Conservation (phyloP, 1,140 invertebrate species). For the Phymastichus coffea region DNA sequence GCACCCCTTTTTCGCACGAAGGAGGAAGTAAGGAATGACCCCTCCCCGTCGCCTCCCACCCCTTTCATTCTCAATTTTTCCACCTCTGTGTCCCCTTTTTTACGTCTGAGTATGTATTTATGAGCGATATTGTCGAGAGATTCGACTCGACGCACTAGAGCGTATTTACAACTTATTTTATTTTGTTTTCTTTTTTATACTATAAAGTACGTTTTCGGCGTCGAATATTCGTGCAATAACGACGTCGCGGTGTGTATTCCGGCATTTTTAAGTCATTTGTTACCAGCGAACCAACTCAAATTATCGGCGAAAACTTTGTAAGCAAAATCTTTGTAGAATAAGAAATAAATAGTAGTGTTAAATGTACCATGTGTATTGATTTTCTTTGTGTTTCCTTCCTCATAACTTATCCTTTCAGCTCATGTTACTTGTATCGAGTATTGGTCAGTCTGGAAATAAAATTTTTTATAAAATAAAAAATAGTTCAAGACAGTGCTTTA, state of each 20-base stretch:
- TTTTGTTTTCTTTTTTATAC: slow-evolving; percentile 21
- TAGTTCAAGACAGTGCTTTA: too few species aligned
- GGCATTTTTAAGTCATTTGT: slow-evolving; percentile 17
- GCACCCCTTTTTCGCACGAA: slow-evolving; percentile 17
- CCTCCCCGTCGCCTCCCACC: neutral
- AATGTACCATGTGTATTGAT: slow-evolving; percentile 31
- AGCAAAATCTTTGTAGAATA: slow-evolving; percentile 46
- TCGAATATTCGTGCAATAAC: slow-evolving; percentile 13
- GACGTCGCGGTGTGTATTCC: slow-evolving; percentile 11
- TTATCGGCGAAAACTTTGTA: slow-evolving; percentile 40
- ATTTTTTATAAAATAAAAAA: too few species aligned
- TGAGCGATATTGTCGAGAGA: slow-evolving; percentile 24
- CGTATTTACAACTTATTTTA: slow-evolving; percentile 24
- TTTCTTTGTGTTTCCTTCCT: slow-evolving; percentile 18
- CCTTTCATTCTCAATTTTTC: neutral
- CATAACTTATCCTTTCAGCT: too few species aligned
- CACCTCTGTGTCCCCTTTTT: slow-evolving; percentile 9
- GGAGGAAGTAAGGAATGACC: slow-evolving; percentile 13
- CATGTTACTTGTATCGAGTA: too few species aligned
- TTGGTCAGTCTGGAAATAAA: too few species aligned
- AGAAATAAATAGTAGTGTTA: slow-evolving; percentile 51
- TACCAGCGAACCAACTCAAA: slow-evolving; percentile 33
- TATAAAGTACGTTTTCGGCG: slow-evolving; percentile 20
- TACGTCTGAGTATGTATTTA: slow-evolving; percentile 30
- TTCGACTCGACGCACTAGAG: slow-evolving; percentile 15